A percentile compares a stretch with the other conserved stretches of the same genome.
Evolutionary conservation across 2,888 invertebrate genomes (phyloP).

Genomic region (Dichetophora obliterata): DNA sequence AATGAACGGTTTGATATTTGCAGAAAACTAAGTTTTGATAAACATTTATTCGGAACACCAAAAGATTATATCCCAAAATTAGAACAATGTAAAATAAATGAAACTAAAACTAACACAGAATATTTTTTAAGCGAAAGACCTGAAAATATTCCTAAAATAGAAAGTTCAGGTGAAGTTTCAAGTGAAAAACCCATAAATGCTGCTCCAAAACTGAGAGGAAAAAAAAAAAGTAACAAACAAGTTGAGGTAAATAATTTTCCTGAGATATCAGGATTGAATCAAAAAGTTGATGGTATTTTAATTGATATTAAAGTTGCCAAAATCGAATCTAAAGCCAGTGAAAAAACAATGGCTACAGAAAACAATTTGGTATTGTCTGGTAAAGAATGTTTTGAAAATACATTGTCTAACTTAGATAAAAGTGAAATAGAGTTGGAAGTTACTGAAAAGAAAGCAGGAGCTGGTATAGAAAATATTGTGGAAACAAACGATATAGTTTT

Average conservation of each 20-base stretch:
- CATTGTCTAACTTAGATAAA: conserved; percentile 45
- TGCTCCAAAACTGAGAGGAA: conserved; percentile 64
- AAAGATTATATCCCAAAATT: background rate
- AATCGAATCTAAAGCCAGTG: conserved; percentile 36
- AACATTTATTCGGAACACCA: background rate
- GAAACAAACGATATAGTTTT: conserved; percentile 8
- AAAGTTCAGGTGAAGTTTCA: background rate
- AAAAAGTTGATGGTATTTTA: no score
- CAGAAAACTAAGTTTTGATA: background rate
- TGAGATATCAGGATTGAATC: background rate
- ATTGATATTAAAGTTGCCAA: conserved; percentile 38
- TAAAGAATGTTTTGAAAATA: background rate
- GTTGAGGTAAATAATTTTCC: background rate
- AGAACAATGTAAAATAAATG: background rate
- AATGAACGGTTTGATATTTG: background rate
- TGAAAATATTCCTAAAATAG: conserved; percentile 12
- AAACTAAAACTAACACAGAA: background rate
- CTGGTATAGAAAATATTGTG: conserved; percentile 53
- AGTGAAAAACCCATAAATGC: conserved; percentile 63
- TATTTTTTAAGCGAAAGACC: background rate
- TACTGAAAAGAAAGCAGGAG: conserved; percentile 68
- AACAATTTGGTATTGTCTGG: background rate
- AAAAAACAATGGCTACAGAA: background rate
- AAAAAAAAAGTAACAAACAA: conserved; percentile 46
- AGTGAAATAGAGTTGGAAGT: conserved; percentile 65